Evolutionary conservation across 2,888 invertebrate species (phyloP).

Genomic region (Aleiodes alternator): DNA sequence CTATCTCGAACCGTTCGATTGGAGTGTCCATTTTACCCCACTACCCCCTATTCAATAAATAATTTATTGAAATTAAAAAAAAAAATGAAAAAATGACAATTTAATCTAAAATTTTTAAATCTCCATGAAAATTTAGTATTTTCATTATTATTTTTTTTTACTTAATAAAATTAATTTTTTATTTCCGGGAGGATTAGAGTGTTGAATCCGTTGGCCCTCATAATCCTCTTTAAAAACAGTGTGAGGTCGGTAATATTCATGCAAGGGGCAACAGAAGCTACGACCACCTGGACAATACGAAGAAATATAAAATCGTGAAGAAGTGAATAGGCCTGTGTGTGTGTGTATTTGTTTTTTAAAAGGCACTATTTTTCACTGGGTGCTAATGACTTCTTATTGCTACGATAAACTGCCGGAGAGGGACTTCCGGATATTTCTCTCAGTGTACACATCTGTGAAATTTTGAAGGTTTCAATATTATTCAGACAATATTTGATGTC

Average conservation of each 20-base stretch:
- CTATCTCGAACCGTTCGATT: no score
- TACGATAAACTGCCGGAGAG: slow-evolving; percentile 13
- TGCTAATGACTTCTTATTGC: slow-evolving; percentile 33
- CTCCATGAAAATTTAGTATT: no score
- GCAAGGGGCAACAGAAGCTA: slow-evolving; percentile 8
- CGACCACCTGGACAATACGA: slow-evolving; percentile 27
- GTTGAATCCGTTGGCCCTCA: slow-evolving; percentile 8
- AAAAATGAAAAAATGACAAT: no score
- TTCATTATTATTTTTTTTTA: no score
- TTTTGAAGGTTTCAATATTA: background rate
- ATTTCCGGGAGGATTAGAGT: slow-evolving; percentile 15
- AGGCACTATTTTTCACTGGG: slow-evolving; percentile 11
- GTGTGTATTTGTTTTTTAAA: slow-evolving; percentile 1
- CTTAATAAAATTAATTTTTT: no score
- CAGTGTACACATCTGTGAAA: slow-evolving; percentile 17
- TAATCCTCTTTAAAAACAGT: slow-evolving; percentile 29
- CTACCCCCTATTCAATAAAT: no score
- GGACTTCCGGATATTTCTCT: slow-evolving; percentile 24
- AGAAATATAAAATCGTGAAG: no score
- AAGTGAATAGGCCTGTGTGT: background rate
- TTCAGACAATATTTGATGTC: background rate
- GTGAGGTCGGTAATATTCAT: background rate
- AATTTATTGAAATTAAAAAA: no score
- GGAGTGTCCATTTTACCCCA: no score
- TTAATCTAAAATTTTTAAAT: no score